Base-by-base conservation (phyloP, 2,888 invertebrate genomes). In the Ischnus inquisitorius region DNA sequence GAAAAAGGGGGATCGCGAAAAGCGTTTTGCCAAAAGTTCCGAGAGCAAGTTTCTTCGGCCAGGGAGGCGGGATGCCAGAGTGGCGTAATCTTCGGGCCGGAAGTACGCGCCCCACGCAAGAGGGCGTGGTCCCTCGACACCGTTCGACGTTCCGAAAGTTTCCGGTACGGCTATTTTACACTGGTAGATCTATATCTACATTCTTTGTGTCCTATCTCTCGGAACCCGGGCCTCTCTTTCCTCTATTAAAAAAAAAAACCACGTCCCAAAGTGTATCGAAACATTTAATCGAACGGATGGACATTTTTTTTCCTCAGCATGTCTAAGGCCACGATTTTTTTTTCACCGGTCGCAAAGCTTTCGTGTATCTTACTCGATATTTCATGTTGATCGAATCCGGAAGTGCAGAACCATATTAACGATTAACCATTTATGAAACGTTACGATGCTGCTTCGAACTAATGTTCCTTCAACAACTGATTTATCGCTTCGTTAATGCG, bases 81-180 rank as follows among this genome's bases (percentile, higher is more conserved):
- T 86, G 86, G 86, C 87, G 89, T 86, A 88, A 88, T 88, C 88
- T 87, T 86, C 86, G 80, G 85, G 87, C 88, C 91, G 91, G 91
- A 92, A 91, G 90, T 88, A 87, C 86, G 87, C 88, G 88, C 90
- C 90, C 90, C 88, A 88, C 89, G 89, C 87, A 72, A 77, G 84
- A 90, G 91, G 91, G 91, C 90, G 91, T 90, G 91, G 91, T 88
- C 87, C 88, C 88, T 86, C 82, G 84, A 79, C 85, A 78, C 85
- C 80, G 67, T 72, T 72, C 48, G 54, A 39, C 22, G 65, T 81
- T 82, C 65, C 75, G 60, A 84, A 78, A 75, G 57, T 65, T 74
- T 51, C 25, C 43, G 25, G 6, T 34, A 4, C 41, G 57, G 25
- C 51, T 62, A 64, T 51, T 64, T 48, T 48, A 48, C n/a, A 48